Percentiles rank a stretch among this genome's conserved stretches.
These are phyloP conservation scores for Chloebia gouldiae DNA, from an alignment of 2,113 vertebrate genomes.

Conservation along the genomic window DNA sequence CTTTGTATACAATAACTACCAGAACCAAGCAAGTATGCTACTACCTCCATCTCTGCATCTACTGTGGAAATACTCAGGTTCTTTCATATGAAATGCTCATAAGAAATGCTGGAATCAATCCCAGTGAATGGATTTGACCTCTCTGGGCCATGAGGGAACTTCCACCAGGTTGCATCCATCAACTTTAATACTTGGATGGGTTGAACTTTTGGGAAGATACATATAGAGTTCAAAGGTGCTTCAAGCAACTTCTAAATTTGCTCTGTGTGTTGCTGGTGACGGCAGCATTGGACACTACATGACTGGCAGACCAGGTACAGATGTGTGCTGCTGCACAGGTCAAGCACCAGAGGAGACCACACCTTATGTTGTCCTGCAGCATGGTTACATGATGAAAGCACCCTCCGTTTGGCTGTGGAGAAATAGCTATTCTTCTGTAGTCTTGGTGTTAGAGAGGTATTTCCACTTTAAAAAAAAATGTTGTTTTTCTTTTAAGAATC, in stretches of 20 bases:
- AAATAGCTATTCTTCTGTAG: neutral
- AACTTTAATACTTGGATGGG: neutral
- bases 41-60: neutral
- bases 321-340: neutral
- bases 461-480: neutral
- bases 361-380: rapidly evolving
- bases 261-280: neutral
- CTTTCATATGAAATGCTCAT: neutral
- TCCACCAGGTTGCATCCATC: neutral
- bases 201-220: neutral
- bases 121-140: neutral
- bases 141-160: neutral
- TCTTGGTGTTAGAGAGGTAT: neutral
- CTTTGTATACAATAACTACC: neutral
- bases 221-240: neutral
- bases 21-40: neutral
- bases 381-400: neutral
- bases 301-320: neutral
- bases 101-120: neutral
- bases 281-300: neutral
- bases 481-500: neutral
- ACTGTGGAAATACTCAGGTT: neutral
- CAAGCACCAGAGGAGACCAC: neutral
- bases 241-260: neutral
- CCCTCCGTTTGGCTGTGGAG: neutral